phyloP scores from a whole-genome alignment of 2,797 vertebrate genomes.

The Sternarchorhynchus goeldii region DNA sequence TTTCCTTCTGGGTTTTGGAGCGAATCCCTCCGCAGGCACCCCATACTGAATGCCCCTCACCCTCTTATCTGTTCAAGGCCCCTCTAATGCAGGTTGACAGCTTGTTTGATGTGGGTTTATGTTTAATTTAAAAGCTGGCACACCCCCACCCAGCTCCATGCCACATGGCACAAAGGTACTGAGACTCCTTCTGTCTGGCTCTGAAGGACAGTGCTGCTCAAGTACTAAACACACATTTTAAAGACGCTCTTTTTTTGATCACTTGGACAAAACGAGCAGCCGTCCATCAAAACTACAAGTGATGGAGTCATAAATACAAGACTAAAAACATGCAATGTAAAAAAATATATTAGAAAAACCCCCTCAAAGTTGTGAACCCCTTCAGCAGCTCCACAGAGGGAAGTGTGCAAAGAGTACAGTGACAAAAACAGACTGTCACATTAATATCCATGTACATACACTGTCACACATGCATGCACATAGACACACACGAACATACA shows the following conservation, averaged over 20 bases:
- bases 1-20: conserved; percentile 36
- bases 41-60: conserved; percentile 63
- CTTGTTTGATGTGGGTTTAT: conserved; percentile 75
- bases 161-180: background rate
- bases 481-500: too few relatives aligned
- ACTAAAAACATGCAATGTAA: background rate
- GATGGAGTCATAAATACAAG: conserved; percentile 1
- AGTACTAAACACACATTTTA: background rate
- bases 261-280: background rate
- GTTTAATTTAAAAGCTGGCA: conserved; percentile 75
- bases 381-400: background rate
- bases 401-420: conserved; percentile 46
- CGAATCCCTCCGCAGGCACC: conserved; percentile 56
- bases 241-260: background rate
- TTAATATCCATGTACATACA: conserved; percentile 6
- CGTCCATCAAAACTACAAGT: background rate
- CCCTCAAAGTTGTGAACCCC: conserved; percentile 22
- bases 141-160: conserved; percentile 30
- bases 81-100: conserved; percentile 73
- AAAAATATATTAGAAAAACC: conserved; percentile 25
- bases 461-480: too few relatives aligned
- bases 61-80: conserved; percentile 73
- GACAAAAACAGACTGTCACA: conserved; percentile 42
- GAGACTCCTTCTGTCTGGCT: conserved; percentile 4
- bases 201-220: background rate